Evolutionary conservation across 2,113 vertebrate genomes (phyloP).

Genomic region (Oreochromis aureus): DNA sequence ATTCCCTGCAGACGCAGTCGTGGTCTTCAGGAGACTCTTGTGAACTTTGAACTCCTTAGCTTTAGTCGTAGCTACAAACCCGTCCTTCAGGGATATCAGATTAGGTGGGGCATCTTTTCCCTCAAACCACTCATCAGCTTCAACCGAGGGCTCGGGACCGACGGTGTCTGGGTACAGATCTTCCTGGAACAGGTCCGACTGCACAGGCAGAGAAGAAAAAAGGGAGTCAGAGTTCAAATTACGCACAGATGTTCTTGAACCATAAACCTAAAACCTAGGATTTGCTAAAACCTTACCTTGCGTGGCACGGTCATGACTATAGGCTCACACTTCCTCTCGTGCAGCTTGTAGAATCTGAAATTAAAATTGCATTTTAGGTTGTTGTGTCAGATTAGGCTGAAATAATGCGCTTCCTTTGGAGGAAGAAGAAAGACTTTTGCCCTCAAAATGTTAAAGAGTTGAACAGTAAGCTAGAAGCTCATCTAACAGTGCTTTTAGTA

Average conservation of each 20-base stretch:
- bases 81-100: conserved; percentile 85
- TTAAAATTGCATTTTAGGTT: not conserved
- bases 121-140: conserved; percentile 81
- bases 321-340: conserved; percentile 82
- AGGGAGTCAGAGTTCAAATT: not conserved
- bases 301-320: conserved; percentile 82
- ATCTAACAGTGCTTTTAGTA: not conserved
- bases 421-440: not conserved
- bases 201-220: not conserved
- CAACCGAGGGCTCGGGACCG: conserved; percentile 81
- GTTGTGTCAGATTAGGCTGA: not conserved
- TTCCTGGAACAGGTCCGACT: conserved; percentile 92
- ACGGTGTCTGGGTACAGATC: conserved; percentile 84
- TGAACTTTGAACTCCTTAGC: conserved; percentile 83
- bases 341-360: conserved; percentile 82
- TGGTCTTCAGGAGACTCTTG: conserved; percentile 79
- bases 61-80: conserved; percentile 78
- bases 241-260: not conserved
- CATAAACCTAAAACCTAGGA: not conserved
- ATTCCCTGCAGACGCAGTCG: not conserved
- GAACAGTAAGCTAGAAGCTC: not conserved
- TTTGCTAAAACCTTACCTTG: conserved; percentile 62
- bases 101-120: conserved; percentile 78
- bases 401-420: not conserved
- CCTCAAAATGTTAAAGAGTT: not conserved